A percentile compares a stretch with the other conserved stretches of the same genome.
phyloP scores from a whole-genome alignment of 2,113 vertebrate genomes.

The Rattus rattus region DNA sequence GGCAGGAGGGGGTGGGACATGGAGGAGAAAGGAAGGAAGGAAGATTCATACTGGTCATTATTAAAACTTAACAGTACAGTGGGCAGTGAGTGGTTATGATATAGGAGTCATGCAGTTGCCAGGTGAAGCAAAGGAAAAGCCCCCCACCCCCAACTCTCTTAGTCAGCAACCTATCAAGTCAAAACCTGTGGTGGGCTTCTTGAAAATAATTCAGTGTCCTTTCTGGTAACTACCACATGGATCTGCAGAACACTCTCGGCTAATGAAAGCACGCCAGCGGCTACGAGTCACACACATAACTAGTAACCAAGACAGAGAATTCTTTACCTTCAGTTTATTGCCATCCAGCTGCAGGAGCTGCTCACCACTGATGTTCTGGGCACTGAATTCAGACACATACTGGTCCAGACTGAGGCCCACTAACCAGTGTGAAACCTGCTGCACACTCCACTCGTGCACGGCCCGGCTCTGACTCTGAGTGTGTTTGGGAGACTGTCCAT shows the following conservation, averaged over 20 bases:
- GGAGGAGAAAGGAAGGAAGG: conserved; percentile 32
- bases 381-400: conserved; percentile 94
- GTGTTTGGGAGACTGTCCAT: conserved; percentile 91
- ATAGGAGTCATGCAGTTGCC: background rate
- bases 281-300: background rate
- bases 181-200: background rate
- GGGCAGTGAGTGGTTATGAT: background rate
- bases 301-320: conserved; percentile 31
- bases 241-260: background rate
- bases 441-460: conserved; percentile 93
- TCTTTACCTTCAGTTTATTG: conserved; percentile 93
- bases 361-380: conserved; percentile 94
- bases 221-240: background rate
- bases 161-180: background rate
- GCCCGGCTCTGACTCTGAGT: conserved; percentile 90
- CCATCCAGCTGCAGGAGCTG: conserved; percentile 94
- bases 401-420: conserved; percentile 94
- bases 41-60: background rate
- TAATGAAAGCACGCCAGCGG: conserved; percentile 24
- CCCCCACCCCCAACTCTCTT: background rate
- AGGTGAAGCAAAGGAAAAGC: background rate
- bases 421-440: conserved; percentile 96
- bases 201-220: background rate
- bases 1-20: background rate
- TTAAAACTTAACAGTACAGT: background rate